These are phyloP conservation scores for Drosophila novamexicana DNA, from an alignment of 1,140 invertebrate genomes.

Conservation along the genomic window DNA sequence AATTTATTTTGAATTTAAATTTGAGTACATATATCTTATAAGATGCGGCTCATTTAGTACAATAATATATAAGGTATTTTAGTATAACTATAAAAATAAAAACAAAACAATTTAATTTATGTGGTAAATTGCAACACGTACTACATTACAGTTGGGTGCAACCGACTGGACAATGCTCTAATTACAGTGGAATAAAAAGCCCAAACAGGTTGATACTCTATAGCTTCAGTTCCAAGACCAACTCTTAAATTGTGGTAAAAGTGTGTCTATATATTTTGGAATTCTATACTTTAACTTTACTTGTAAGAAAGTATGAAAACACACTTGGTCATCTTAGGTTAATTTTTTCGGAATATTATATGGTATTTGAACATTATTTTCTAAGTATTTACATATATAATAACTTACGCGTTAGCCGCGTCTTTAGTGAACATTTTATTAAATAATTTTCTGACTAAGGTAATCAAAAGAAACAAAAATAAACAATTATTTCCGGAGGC, in stretches of 20 bases:
- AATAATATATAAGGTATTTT: slow-evolving; percentile 13
- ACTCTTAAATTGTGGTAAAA: no score
- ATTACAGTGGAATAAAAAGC: slow-evolving; percentile 1
- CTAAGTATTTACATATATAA: slow-evolving; percentile 3
- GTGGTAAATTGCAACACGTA: slow-evolving; percentile 10
- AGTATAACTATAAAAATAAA: slow-evolving; percentile 20
- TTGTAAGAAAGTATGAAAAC: no score
- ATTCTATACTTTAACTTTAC: no score
- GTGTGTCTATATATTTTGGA: no score
- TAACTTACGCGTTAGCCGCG: neutral
- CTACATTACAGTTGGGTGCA: neutral
- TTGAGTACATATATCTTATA: slow-evolving; percentile 11
- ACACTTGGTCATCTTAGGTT: neutral
- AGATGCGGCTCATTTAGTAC: slow-evolving; percentile 16
- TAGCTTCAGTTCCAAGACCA: no score
- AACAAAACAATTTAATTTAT: slow-evolving; percentile 24
- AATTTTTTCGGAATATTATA: neutral
- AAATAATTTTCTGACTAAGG: no score
- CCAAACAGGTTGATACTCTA: neutral
- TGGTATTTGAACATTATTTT: neutral
- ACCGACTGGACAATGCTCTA: slow-evolving; percentile 4
- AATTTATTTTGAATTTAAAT: slow-evolving; percentile 8
- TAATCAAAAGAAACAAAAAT: slow-evolving; percentile 3
- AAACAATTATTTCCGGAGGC: neutral
- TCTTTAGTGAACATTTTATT: no score